Base-by-base conservation (phyloP, 2,888 invertebrate species). In the Plagodis dolabraria region DNA sequence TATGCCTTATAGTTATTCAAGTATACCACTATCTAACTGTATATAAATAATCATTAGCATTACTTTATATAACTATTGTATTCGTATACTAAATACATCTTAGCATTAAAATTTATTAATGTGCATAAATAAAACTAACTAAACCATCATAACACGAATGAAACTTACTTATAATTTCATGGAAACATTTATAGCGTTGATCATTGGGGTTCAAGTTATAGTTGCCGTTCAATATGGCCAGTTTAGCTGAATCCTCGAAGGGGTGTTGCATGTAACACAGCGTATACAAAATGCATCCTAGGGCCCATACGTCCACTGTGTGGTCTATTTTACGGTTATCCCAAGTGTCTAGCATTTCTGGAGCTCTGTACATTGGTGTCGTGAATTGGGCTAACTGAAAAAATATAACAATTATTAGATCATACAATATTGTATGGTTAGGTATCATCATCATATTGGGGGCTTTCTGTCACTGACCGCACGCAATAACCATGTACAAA, bases 341-440 rank as follows among this genome's bases (percentile, higher is more conserved):
- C 97, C 99, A 99, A 5, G 99, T 97, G 82, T 99, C 99, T 66
- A 99, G 94, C 96, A 99, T 98, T 94, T 99, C 99, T 36, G 99
- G 99, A 0, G 99, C 97, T 82, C 99, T 94, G 87, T 99, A 99
- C 99, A 97, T 97, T 0, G 98, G 98, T 8, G 98, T 98, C 33
- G 98, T 97, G 75, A 95, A 95, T 77, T 94, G 94, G 47, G 96
- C 95, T 93, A 97, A 90, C 94, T 96, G 85, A 61, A 94, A 92
- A 40, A 40, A 2, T 6, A 40, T 22, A 22, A 22, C 4, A 22
- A 22, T 22, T 22, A 22, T 22, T 22, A 22, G 22, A 42, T 33
- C 46, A 47, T 10, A 11, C 7, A 44, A 44, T 43, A n/a, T 43
- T 10, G n/a, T 10, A 38, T 38, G 38, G 22, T 22, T 22, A 22